These are phyloP conservation scores for Neuroterus valhalla DNA, from an alignment of 1,140 invertebrate species.

Conservation along the genomic window DNA sequence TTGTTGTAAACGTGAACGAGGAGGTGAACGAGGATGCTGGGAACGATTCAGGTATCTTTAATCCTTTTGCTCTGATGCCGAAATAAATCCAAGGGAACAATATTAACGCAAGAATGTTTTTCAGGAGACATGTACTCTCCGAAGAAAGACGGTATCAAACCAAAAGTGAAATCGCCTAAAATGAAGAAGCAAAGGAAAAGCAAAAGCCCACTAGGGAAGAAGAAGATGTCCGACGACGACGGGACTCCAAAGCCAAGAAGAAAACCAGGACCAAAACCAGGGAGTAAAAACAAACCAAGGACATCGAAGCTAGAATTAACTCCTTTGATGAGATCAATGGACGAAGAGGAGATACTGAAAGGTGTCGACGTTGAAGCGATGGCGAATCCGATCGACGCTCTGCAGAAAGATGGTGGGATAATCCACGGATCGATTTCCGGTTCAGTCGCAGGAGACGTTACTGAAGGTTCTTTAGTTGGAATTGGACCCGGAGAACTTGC, in stretches of 20 bases:
- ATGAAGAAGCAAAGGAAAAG: slow-evolving; percentile 63
- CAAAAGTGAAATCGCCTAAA: slow-evolving; percentile 63
- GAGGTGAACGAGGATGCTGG: slow-evolving; percentile 75
- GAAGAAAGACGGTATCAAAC: slow-evolving; percentile 64
- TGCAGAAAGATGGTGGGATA: slow-evolving; percentile 57
- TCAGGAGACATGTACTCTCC: slow-evolving; percentile 70
- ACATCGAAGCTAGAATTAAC: slow-evolving; percentile 52
- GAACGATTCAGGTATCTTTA: slow-evolving; percentile 69
- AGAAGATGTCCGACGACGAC: slow-evolving; percentile 61
- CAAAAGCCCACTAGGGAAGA: slow-evolving; percentile 63
- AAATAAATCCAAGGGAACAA: neutral
- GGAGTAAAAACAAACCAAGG: slow-evolving; percentile 69
- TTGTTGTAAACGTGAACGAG: slow-evolving; percentile 73
- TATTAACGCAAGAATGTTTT: slow-evolving; percentile 35
- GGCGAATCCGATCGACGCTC: slow-evolving; percentile 56
- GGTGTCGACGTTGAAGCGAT: slow-evolving; percentile 59
- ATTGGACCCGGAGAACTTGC: slow-evolving; percentile 72
- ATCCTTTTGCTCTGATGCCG: neutral
- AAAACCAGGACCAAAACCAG: slow-evolving; percentile 72
- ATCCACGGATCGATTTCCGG: slow-evolving; percentile 51
- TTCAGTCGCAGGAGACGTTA: slow-evolving; percentile 34
- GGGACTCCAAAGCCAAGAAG: slow-evolving; percentile 67
- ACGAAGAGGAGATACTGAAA: slow-evolving; percentile 63
- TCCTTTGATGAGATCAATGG: slow-evolving; percentile 50
- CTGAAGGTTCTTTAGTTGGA: slow-evolving; percentile 62